Conservation (phyloP, 2,888 invertebrate genomes). For the Gryllus longicercus region DNA sequence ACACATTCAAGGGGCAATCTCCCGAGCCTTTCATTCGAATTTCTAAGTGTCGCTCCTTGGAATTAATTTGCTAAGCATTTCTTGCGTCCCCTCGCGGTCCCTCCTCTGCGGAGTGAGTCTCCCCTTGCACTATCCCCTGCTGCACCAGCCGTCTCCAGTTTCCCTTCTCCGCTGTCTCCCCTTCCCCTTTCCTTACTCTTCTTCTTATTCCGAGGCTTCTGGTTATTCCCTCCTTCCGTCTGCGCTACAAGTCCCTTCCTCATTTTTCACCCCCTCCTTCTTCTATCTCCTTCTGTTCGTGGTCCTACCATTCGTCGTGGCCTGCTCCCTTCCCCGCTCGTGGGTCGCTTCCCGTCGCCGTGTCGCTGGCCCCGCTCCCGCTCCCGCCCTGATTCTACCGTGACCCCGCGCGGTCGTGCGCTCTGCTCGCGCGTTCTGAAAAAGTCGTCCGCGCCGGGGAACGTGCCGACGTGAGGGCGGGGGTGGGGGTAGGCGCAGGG, state of each 20-base stretch:
- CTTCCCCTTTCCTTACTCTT: neutral
- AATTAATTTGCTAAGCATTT: constrained; percentile 11
- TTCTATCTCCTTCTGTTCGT: too few relatives aligned
- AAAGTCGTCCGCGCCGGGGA: neutral
- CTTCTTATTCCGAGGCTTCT: too few relatives aligned
- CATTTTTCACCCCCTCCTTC: too few relatives aligned
- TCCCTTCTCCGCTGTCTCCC: neutral
- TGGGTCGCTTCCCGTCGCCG: neutral
- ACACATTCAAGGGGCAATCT: constrained; percentile 17
- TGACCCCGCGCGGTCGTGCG: neutral
- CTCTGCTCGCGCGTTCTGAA: neutral
- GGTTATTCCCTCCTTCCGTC: too few relatives aligned
- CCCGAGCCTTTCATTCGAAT: neutral
- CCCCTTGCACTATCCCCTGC: neutral
- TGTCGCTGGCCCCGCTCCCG: neutral
- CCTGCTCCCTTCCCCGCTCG: neutral
- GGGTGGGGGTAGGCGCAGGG: neutral
- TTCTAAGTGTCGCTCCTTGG: constrained; percentile 11
- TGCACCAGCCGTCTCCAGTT: neutral
- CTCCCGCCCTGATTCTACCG: neutral
- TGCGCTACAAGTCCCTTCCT: too few relatives aligned
- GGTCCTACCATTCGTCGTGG: too few relatives aligned
- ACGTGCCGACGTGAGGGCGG: neutral
- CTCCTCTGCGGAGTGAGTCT: neutral
- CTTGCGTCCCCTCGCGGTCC: neutral